A percentile compares a stretch with the other conserved stretches of the same genome.
Evolutionary conservation across 1,140 invertebrate species (phyloP).

Genomic region (Eubasilissa regina): DNA sequence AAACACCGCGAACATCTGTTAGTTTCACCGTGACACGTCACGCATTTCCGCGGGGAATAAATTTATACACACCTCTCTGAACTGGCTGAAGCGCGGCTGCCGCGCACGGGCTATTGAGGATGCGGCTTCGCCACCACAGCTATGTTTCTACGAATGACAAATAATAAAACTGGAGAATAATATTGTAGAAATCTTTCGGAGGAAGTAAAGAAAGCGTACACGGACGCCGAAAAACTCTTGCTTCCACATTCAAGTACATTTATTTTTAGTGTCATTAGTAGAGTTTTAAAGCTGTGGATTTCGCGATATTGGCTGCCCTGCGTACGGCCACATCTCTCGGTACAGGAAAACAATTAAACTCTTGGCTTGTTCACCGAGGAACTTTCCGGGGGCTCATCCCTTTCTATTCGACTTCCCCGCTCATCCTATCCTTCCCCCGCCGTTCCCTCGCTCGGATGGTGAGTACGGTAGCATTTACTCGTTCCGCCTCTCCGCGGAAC

Average conservation of each 20-base stretch:
- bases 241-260: constrained; percentile 43
- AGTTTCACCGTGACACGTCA: constrained; percentile 34
- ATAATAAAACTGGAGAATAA: constrained; percentile 35
- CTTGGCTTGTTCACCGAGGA: constrained; percentile 62
- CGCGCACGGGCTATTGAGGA: constrained; percentile 3
- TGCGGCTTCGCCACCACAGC: not conserved
- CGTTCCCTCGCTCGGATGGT: not conserved
- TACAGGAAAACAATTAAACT: constrained; percentile 68
- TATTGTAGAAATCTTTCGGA: constrained; percentile 20
- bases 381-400: constrained; percentile 55
- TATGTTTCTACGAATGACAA: constrained; percentile 19
- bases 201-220: constrained; percentile 16
- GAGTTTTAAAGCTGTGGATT: constrained; percentile 39
- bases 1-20: constrained; percentile 40
- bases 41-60: constrained; percentile 50
- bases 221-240: constrained; percentile 9
- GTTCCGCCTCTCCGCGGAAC: not conserved
- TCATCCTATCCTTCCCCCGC: constrained; percentile 17
- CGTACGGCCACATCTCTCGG: constrained; percentile 58
- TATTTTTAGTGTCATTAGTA: constrained; percentile 48
- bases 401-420: constrained; percentile 32
- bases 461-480: not conserved
- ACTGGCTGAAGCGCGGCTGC: constrained; percentile 11
- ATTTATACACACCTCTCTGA: constrained; percentile 39
- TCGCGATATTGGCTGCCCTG: constrained; percentile 54